Evolutionary conservation across 1,140 invertebrate genomes (phyloP).

Genomic region (roundworm (Caenorhabditis elegans)): WBcel235 BX284604.4:11718501-11719000

Average conservation of each 20-base stretch:
- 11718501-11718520: too few relatives aligned
- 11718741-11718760: background rate
- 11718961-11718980: constrained; percentile 17
- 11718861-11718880: constrained; percentile 8
- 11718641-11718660: too few relatives aligned
- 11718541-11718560: too few relatives aligned
- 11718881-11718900: constrained; percentile 27
- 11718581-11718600: too few relatives aligned
- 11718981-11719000: background rate
- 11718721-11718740: background rate
- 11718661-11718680: too few relatives aligned
- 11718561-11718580: too few relatives aligned
- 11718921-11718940: constrained; percentile 27
- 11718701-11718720: background rate
- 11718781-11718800: background rate
- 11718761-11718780: too few relatives aligned
- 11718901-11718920: constrained; percentile 10
- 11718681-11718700: too few relatives aligned
- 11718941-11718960: background rate
- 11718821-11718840: background rate
- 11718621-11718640: too few relatives aligned
- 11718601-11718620: too few relatives aligned
- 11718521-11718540: too few relatives aligned
- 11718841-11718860: background rate
- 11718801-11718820: background rate